Evolutionary conservation across 2,113 vertebrate species (phyloP).

Genomic region (Colius striatus): DNA sequence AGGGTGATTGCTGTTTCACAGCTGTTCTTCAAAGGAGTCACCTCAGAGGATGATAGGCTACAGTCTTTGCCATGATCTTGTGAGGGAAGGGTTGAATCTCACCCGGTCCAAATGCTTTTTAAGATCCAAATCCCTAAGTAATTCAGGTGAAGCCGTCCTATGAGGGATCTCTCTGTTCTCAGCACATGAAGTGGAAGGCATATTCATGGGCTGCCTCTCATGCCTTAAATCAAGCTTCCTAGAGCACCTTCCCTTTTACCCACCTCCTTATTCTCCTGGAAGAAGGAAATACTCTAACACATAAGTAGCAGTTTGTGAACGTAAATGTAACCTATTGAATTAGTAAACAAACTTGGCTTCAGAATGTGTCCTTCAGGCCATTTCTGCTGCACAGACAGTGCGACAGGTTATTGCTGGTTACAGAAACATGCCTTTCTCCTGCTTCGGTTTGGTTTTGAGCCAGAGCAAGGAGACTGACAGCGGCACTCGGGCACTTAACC

Average conservation of each 20-base stretch:
- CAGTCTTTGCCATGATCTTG: not conserved
- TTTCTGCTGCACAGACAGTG: not conserved
- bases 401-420: fast-evolving
- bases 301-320: not conserved
- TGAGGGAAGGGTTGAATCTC: not conserved
- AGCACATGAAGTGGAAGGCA: fast-evolving
- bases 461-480: not conserved
- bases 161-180: not conserved
- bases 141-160: not conserved
- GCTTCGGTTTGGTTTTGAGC: not conserved
- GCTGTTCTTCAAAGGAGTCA: fast-evolving
- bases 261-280: not conserved
- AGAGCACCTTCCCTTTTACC: not conserved
- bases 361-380: fast-evolving
- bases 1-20: not conserved
- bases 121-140: not conserved
- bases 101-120: not conserved
- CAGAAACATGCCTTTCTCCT: fast-evolving
- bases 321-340: not conserved
- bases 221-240: not conserved
- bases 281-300: not conserved
- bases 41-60: fast-evolving
- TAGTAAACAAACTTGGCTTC: not conserved
- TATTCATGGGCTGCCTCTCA: not conserved
- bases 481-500: fast-evolving